Evolutionary conservation across 2,113 vertebrate genomes (phyloP).

Genomic region (Hassar affinis): DNA sequence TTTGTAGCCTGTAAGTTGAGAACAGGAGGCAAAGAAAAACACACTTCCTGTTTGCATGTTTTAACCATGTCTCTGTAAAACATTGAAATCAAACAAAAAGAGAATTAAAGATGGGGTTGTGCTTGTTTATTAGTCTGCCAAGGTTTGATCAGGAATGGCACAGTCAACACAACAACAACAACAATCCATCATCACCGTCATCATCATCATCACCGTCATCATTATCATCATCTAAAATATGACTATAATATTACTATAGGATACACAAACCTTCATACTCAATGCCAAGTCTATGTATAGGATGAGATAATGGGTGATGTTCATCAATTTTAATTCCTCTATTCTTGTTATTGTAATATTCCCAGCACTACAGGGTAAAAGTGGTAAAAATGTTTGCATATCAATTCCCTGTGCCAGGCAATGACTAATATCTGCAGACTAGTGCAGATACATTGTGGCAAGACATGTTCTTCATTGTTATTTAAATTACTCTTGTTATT

Average conservation of each 20-base stretch:
- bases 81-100: not conserved
- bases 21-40: not conserved
- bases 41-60: not conserved
- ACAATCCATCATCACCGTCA: not conserved
- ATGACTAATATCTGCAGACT: no score
- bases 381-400: no score
- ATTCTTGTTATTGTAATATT: not conserved
- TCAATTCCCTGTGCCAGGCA: no score
- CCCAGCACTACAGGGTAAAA: no score
- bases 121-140: not conserved
- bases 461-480: not conserved
- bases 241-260: not conserved
- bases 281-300: not conserved
- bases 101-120: not conserved
- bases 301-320: not conserved
- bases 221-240: not conserved
- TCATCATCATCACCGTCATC: not conserved
- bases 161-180: not conserved
- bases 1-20: not conserved
- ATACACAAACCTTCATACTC: not conserved
- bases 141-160: not conserved
- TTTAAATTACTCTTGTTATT: not conserved
- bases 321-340: not conserved
- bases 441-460: no score
- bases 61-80: not conserved